Conservation (phyloP, 2,888 invertebrate species). For the Himalopsyche japonica region DNA sequence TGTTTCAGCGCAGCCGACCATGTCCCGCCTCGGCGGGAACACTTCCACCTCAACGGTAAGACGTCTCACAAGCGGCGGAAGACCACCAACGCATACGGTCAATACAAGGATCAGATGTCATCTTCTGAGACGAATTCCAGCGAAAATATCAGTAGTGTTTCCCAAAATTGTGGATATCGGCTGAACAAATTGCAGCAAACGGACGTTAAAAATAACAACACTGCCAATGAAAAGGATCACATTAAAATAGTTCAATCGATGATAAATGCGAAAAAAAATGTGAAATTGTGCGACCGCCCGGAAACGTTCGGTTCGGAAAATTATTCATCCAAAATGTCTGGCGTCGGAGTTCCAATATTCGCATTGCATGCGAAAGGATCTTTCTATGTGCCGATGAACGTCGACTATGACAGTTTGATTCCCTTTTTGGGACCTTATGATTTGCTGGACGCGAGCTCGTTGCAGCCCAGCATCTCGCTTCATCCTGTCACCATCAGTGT, state of each 20-base stretch:
- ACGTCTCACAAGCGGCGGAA: conserved; percentile 33
- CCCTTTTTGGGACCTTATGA: conserved; percentile 69
- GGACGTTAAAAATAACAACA: conserved; percentile 41
- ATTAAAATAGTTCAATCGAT: conserved; percentile 29
- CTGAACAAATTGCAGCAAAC: conserved; percentile 8
- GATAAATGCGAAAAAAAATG: neutral
- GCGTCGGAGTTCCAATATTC: conserved; percentile 78
- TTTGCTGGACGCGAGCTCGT: conserved; percentile 59
- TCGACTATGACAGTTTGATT: conserved; percentile 73
- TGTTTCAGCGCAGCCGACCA: conserved; percentile 12
- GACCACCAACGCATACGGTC: conserved; percentile 13
- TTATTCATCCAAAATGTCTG: conserved; percentile 13
- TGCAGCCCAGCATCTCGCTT: conserved; percentile 64
- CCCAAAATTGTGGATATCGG: conserved; percentile 17
- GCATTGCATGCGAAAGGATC: conserved; percentile 86
- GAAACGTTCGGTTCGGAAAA: conserved; percentile 30
- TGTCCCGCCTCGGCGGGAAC: conserved; percentile 18
- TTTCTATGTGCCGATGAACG: conserved; percentile 84
- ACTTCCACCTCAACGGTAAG: conserved; percentile 22
- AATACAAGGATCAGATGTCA: conserved; percentile 23
- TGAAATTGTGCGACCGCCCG: neutral
- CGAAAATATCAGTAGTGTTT: conserved; percentile 23
- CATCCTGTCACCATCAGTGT: conserved; percentile 91
- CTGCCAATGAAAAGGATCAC: conserved; percentile 5
- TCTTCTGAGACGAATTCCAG: conserved; percentile 33